Evolutionary conservation across 1,140 invertebrate species (phyloP).

Genomic region (Mesaphorura yosii): DNA sequence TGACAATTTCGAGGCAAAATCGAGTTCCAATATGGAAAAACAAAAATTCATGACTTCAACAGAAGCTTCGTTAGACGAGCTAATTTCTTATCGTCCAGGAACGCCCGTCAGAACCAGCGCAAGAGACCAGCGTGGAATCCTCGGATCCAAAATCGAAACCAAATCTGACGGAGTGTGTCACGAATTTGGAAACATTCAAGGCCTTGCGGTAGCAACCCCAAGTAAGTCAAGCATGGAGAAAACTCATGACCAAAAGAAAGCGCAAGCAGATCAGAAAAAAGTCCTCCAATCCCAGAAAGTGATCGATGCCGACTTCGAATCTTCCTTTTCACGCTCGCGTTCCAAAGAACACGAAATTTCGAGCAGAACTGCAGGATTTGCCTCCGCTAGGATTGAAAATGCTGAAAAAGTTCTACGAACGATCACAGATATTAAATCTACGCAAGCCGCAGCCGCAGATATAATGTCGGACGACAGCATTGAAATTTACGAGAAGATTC

Average conservation of each 20-base stretch:
- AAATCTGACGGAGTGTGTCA: slow-evolving; percentile 20
- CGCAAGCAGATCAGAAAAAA: slow-evolving; percentile 20
- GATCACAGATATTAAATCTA: slow-evolving; percentile 25
- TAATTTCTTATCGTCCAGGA: background rate
- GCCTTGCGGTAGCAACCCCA: slow-evolving; percentile 26
- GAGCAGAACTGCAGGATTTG: slow-evolving; percentile 20
- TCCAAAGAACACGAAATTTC: slow-evolving; percentile 28
- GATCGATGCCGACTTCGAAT: slow-evolving; percentile 27
- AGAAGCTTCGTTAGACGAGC: background rate
- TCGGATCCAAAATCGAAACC: slow-evolving; percentile 25
- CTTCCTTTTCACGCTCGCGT: slow-evolving; percentile 5
- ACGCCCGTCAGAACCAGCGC: background rate
- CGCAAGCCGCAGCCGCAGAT: slow-evolving; percentile 1
- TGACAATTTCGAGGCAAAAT: background rate
- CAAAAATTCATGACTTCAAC: background rate
- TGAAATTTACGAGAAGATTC: slow-evolving; percentile 25
- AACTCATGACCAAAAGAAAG: slow-evolving; percentile 22
- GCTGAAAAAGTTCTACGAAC: slow-evolving; percentile 28
- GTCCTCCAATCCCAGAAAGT: slow-evolving; percentile 10
- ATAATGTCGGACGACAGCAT: slow-evolving; percentile 4
- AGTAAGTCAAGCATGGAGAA: slow-evolving; percentile 24
- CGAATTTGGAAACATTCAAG: slow-evolving; percentile 27
- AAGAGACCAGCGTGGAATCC: background rate
- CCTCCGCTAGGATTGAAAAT: slow-evolving; percentile 15
- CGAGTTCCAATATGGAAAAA: background rate